These are phyloP conservation scores for Paratrypauchen microcephalus DNA, from an alignment of 2,797 vertebrate species.

Conservation along the genomic window DNA sequence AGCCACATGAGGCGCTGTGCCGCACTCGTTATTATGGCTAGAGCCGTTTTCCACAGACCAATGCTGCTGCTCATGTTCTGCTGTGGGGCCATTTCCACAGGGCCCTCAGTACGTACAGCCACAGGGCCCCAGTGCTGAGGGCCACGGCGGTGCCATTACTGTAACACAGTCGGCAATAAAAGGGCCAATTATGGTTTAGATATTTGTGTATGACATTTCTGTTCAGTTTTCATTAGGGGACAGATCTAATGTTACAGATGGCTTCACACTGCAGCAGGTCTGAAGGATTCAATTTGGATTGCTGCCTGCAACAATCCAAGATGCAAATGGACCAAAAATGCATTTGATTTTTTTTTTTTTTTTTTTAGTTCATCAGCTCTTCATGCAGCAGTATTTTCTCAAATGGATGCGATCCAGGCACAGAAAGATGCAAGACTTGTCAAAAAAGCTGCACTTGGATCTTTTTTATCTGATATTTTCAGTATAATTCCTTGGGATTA, in stretches of 20 bases:
- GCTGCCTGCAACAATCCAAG: not conserved
- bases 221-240: not conserved
- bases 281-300: not conserved
- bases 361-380: not conserved
- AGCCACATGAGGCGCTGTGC: conserved; percentile 9
- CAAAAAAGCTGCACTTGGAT: not conserved
- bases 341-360: not conserved
- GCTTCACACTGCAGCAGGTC: not conserved
- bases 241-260: conserved; percentile 4
- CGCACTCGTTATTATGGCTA: conserved; percentile 4
- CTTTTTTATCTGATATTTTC: not conserved
- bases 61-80: conserved; percentile 1
- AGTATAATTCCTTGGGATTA: not conserved
- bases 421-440: not conserved
- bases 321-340: not conserved
- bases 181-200: not conserved
- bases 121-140: not conserved
- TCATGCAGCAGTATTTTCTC: too few relatives aligned
- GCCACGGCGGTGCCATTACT: conserved; percentile 1
- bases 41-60: not conserved
- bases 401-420: not conserved
- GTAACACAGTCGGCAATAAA: not conserved
- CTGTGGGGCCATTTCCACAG: not conserved
- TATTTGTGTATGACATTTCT: not conserved
- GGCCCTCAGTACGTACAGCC: not conserved